Evolutionary conservation across 2,797 vertebrate genomes (phyloP), one percentile per base, ranked within the genome.

Genomic region (Micromesistius poutassou): DNA sequence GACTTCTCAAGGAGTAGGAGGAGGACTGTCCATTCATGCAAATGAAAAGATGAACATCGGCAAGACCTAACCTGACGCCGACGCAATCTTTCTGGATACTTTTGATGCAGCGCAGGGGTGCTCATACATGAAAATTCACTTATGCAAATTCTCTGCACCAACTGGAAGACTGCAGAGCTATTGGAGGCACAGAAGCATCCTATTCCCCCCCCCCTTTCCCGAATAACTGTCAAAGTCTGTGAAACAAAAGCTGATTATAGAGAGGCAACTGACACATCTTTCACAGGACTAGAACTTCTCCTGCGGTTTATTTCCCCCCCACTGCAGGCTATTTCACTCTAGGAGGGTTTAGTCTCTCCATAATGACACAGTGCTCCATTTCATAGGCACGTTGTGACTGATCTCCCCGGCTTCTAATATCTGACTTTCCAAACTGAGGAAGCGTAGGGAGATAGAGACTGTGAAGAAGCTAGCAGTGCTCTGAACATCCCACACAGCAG

Each of bases 61-160:
- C 84, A 81, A 82, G 86, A 83, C 89, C 82, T 82, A 89, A 87
- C 78, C 82, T 73, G 81, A 87, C 79, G 78, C 79, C 22, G 22
- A 25, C 55, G 55, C 55, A n/a, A 7, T 62, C n/a, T 62, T 25
- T 50, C 19, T 5, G 3, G 12, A 42, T 50, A 19, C 46, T 50
- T 50, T 85, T 76, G 80, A 87, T 84, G 84, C 75, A 79, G 78
- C 3, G 30, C 73, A 55, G 73, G 83, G 74, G 81, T 79, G 71
- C 46, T 77, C 22, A 9, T 72, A 28, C 75, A 82, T 19, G 55
- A 35, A 78, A 84, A 82, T 75, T 71, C 28, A 80, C 79, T 78
- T 68, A 80, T 85, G 76, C 77, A 79, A 83, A 90, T 87, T 86
- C 74, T 35, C 0, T 72, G 74, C 4, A 2, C 79, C 80, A 76